Percentiles rank a stretch among this genome's conserved stretches.
These are phyloP conservation scores for Drosophila truncata DNA, from an alignment of 1,140 invertebrate genomes.

Conservation along the genomic window DNA sequence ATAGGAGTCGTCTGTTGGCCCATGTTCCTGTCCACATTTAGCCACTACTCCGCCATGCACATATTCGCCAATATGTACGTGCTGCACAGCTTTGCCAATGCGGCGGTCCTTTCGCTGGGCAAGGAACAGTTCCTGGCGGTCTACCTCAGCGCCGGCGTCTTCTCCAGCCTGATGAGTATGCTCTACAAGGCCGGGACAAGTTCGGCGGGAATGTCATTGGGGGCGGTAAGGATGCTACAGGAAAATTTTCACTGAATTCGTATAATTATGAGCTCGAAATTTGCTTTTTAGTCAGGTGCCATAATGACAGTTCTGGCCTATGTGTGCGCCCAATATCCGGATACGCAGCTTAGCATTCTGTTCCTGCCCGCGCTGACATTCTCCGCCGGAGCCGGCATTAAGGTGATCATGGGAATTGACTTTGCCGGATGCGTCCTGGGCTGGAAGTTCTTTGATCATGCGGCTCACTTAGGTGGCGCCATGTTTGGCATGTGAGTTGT, in stretches of 20 bases:
- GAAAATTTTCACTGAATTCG: background rate
- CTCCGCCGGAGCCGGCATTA: conserved; percentile 93
- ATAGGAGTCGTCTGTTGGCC: conserved; percentile 91
- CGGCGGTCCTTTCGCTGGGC: conserved; percentile 91
- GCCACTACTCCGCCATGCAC: conserved; percentile 95
- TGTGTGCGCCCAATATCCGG: conserved; percentile 94
- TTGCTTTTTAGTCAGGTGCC: conserved; percentile 93
- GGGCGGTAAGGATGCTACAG: conserved; percentile 91
- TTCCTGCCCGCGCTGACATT: conserved; percentile 96
- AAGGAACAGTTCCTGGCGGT: conserved; percentile 97
- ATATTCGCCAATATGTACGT: conserved; percentile 98
- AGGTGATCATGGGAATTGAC: conserved; percentile 94
- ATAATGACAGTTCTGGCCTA: conserved; percentile 96
- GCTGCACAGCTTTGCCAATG: conserved; percentile 92
- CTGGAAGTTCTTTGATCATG: conserved; percentile 98
- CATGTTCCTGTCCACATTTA: conserved; percentile 97
- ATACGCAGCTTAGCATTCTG: conserved; percentile 94
- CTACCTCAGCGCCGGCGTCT: conserved; percentile 94
- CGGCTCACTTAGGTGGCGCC: conserved; percentile 98
- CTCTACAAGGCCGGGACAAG: conserved; percentile 90
- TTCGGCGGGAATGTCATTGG: conserved; percentile 91
- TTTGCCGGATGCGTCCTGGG: conserved; percentile 92
- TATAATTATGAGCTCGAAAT: conserved; percentile 38
- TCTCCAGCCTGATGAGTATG: conserved; percentile 95
- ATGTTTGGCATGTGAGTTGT: conserved; percentile 93